phyloP scores from a whole-genome alignment of 92 coral and sea anemone genomes.

The Phenganax stokvisi region DNA sequence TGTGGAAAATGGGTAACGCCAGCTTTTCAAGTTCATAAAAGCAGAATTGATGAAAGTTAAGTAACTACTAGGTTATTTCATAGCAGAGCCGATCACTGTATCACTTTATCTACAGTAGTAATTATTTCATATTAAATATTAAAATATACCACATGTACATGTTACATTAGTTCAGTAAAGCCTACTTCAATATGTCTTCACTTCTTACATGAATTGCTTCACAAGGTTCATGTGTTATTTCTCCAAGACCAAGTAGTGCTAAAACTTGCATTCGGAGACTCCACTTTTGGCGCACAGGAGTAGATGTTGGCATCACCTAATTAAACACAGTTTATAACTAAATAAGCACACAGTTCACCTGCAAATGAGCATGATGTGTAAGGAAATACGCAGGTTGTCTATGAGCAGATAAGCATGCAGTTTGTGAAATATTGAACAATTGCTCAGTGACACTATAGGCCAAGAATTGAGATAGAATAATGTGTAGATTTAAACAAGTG shows the following conservation, averaged over 20 bases:
- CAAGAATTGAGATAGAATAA: not conserved
- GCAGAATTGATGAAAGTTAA: slow-evolving; percentile 70
- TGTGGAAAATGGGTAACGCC: slow-evolving; percentile 98
- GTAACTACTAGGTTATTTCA: not conserved
- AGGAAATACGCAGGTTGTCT: not conserved
- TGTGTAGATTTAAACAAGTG: not conserved
- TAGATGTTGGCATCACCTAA: slow-evolving; percentile 29
- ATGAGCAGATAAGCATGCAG: not conserved
- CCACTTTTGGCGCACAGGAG: slow-evolving; percentile 36
- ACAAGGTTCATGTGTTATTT: slow-evolving; percentile 29
- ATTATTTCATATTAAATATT: too few species aligned
- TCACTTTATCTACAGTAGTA: too few species aligned
- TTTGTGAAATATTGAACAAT: too few species aligned
- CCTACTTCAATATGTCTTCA: slow-evolving; percentile 34
- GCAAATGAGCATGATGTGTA: not conserved
- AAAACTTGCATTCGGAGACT: slow-evolving; percentile 29
- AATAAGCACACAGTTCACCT: not conserved
- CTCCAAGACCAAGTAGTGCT: slow-evolving; percentile 22
- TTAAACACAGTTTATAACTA: not conserved
- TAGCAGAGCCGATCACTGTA: too few species aligned
- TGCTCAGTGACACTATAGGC: not conserved
- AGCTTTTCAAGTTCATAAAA: slow-evolving; percentile 93
- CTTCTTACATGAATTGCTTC: slow-evolving; percentile 34
- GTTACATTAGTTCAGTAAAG: too few species aligned
- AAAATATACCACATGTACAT: too few species aligned